These are phyloP conservation scores for Cricetomys ansorgei DNA, from an alignment of 2,113 vertebrate genomes.

Conservation along the genomic window DNA sequence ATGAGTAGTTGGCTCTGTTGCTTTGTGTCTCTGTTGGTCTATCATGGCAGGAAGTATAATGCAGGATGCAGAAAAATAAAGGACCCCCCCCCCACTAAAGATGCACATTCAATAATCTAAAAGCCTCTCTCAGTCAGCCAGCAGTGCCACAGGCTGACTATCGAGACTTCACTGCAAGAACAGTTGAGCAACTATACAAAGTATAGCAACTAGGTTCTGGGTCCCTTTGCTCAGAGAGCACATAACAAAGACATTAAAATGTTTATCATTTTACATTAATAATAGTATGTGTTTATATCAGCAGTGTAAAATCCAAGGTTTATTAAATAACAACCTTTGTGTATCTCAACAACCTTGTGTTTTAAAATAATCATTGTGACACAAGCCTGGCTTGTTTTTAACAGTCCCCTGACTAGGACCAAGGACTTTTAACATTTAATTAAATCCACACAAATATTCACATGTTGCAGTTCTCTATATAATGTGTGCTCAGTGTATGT, in stretches of 20 bases:
- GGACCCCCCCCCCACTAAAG: no score
- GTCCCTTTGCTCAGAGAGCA: neutral
- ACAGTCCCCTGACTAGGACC: neutral
- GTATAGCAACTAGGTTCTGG: neutral
- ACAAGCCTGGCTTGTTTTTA: neutral
- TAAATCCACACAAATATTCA: neutral
- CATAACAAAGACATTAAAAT: neutral
- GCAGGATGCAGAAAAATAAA: neutral
- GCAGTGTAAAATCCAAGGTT: neutral
- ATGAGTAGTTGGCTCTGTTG: neutral
- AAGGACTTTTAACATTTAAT: neutral
- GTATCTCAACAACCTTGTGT: neutral
- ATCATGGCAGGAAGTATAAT: no score
- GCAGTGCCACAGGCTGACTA: neutral
- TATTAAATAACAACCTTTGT: neutral
- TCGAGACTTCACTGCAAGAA: neutral
- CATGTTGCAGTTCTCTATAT: neutral
- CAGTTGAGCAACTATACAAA: neutral
- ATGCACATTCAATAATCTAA: no score
- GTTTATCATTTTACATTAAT: neutral
- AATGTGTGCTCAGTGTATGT: neutral
- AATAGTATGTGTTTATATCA: neutral
- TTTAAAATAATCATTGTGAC: neutral
- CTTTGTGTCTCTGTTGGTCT: neutral
- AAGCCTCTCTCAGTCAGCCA: neutral